phyloP scores from a whole-genome alignment of 2,888 invertebrate genomes.

The Disparrhopalites patrizii region DNA sequence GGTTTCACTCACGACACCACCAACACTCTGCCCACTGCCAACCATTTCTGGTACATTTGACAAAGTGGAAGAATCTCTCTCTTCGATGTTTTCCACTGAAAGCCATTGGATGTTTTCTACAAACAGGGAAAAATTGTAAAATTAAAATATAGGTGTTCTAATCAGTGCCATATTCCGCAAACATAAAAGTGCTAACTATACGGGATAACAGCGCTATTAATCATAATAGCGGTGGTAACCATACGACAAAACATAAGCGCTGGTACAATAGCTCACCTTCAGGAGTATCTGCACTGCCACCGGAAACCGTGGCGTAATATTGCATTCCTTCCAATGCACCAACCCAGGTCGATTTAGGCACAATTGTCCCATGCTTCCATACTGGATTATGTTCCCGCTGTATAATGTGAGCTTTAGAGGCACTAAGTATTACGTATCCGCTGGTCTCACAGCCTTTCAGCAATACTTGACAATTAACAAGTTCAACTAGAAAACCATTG shows the following conservation, averaged over 20 bases:
- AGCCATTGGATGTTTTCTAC: constrained; percentile 94
- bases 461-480: constrained; percentile 89
- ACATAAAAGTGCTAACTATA: too few relatives aligned
- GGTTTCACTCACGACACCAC: constrained; percentile 89
- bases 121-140: constrained; percentile 38
- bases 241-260: neutral
- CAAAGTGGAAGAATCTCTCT: constrained; percentile 66
- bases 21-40: constrained; percentile 92
- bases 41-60: constrained; percentile 85
- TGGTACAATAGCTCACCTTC: constrained; percentile 38
- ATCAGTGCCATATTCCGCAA: too few relatives aligned
- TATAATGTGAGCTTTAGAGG: constrained; percentile 90
- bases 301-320: constrained; percentile 97
- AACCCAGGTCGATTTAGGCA: constrained; percentile 94
- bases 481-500: constrained; percentile 66
- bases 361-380: constrained; percentile 78
- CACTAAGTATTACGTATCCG: constrained; percentile 95
- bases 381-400: constrained; percentile 84
- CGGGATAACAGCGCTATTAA: too few relatives aligned
- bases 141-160: neutral
- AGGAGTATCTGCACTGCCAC: constrained; percentile 50
- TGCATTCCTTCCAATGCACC: constrained; percentile 96
- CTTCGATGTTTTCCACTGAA: constrained; percentile 85
- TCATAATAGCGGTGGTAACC: neutral
- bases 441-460: constrained; percentile 94